Base-by-base conservation (phyloP, 2,888 invertebrate species). In the Drosophila vallismaia region DNA sequence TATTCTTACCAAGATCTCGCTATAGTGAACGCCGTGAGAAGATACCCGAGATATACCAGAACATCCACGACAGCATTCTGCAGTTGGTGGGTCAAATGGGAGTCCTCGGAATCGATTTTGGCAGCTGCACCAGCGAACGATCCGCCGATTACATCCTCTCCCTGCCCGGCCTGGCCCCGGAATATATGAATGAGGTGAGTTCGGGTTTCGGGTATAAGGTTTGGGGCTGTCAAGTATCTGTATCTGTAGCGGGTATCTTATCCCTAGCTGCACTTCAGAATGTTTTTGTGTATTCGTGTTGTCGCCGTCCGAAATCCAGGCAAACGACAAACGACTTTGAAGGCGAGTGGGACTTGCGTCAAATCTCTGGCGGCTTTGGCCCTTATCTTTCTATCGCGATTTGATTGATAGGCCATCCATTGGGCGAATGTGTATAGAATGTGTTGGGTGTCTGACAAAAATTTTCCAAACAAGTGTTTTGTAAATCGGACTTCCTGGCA, bases 61-160 rank as follows among this genome's bases (percentile, higher is more conserved):
- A 96, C 79, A 93, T 96, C 2, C 95, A 95, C 88, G 96, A 96
- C 85, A 94, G 95, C 0, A 95, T 96, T 49, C 94, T 93, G 79
- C 95, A 94, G 70, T 92, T 95, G 29, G 92, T 94, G 0, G 92
- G 91, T 33, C 93, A 94, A 76, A 94, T 95, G 94, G 77, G 91
- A 0, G 89, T 92, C 0, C 89, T 95, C 26, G 91, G 92, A 49
- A 91, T 95, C 31, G 91, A 91, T 6, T 91, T 93, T 44, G 93
- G 93, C 51, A 92, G 92, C 66, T 92, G 92, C 26, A 75, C 84
- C 36, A 88, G 89, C 63, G 78, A 82, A 50, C 82, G 88, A 46
- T 88, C 89, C 72, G 90, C 91, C 31, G 91, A 93, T 42, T 93
- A 91, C 76, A 92, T 95, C 56, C 86, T 94, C 8, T 89, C 92